phyloP scores from a whole-genome alignment of 2,888 invertebrate species.

The Caradrina clavipalpis region DNA sequence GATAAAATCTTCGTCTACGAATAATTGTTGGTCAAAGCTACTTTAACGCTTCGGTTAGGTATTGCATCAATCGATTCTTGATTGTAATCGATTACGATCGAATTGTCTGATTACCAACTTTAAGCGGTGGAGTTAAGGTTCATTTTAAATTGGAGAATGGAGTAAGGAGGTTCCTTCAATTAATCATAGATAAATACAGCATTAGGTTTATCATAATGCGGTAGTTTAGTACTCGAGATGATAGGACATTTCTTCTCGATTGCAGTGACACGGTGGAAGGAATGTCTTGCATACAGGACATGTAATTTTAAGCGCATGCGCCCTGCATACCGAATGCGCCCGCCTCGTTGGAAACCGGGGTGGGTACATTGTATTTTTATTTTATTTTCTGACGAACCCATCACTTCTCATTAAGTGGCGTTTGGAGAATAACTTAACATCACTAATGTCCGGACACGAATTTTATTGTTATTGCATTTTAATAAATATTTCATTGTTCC shows the following conservation, averaged over 20 bases:
- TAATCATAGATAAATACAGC: slow-evolving; percentile 47
- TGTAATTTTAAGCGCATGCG: slow-evolving; percentile 85
- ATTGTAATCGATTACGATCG: slow-evolving; percentile 44
- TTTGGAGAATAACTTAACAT: slow-evolving; percentile 90
- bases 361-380: slow-evolving; percentile 85
- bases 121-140: slow-evolving; percentile 18
- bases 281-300: slow-evolving; percentile 87
- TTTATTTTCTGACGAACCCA: slow-evolving; percentile 90
- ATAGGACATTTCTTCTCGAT: slow-evolving; percentile 74
- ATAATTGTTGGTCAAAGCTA: slow-evolving; percentile 59
- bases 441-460: slow-evolving; percentile 90
- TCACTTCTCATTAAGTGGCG: slow-evolving; percentile 91
- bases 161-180: slow-evolving; percentile 15
- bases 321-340: slow-evolving; percentile 84
- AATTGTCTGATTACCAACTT: slow-evolving; percentile 16
- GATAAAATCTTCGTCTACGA: slow-evolving; percentile 55
- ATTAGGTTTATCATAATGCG: slow-evolving; percentile 43
- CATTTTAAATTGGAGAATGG: background rate
- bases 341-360: slow-evolving; percentile 78
- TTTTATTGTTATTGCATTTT: slow-evolving; percentile 91
- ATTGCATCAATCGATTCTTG: slow-evolving; percentile 63
- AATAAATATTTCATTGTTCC: slow-evolving; percentile 89
- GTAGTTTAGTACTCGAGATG: slow-evolving; percentile 52
- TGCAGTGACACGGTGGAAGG: slow-evolving; percentile 72
- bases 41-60: slow-evolving; percentile 51